Percentiles rank a stretch among this genome's conserved stretches.
These are phyloP conservation scores for Tiliqua scincoides DNA, from an alignment of 2,113 vertebrate species.

Conservation along the genomic window DNA sequence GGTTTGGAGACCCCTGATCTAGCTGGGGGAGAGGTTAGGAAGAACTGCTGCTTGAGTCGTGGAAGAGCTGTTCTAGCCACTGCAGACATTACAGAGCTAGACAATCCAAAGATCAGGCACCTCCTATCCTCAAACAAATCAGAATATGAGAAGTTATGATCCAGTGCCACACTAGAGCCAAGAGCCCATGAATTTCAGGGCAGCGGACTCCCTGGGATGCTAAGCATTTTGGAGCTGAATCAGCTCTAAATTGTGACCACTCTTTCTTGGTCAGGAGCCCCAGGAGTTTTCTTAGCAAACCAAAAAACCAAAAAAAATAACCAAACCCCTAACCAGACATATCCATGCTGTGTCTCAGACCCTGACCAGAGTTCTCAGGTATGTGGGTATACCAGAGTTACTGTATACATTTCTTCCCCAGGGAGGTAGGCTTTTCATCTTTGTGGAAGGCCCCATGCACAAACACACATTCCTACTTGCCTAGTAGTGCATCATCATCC, in stretches of 20 bases:
- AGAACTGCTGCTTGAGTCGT: neutral
- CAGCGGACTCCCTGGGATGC: neutral
- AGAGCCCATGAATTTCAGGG: neutral
- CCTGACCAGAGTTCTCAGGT: neutral
- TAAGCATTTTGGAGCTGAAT: neutral
- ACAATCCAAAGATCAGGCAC: too few species aligned
- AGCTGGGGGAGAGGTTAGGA: neutral
- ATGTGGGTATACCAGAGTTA: too few species aligned
- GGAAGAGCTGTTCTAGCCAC: neutral
- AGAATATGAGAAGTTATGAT: neutral
- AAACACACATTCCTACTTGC: conserved; percentile 52
- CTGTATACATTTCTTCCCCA: neutral
- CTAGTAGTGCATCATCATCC: conserved; percentile 83
- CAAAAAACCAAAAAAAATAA: neutral
- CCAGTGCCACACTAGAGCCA: neutral
- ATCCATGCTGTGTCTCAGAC: neutral
- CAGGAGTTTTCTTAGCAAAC: neutral
- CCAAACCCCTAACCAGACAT: neutral
- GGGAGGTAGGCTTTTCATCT: neutral
- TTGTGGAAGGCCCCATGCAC: neutral
- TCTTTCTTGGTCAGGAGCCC: neutral
- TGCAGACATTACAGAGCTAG: neutral
- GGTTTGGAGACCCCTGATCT: too few species aligned
- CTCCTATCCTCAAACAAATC: too few species aligned
- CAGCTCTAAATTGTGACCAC: neutral